Conservation (phyloP, 2,113 vertebrate species). For the Holacanthus passer region DNA sequence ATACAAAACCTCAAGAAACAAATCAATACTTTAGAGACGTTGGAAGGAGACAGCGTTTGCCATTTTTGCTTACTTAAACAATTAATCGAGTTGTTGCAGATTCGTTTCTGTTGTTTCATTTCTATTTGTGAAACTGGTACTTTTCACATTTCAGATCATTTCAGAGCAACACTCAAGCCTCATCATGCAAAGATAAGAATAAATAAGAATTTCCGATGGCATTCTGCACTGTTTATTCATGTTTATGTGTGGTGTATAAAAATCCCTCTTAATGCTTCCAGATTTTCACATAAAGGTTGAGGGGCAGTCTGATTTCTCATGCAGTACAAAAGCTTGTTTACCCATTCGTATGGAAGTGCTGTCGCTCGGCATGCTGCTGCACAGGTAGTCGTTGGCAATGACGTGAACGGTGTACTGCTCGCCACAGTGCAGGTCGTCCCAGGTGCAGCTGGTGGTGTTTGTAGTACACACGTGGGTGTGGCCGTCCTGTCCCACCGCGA, state of each 20-base stretch:
- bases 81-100: too few species aligned
- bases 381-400: conserved; percentile 66
- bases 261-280: not conserved
- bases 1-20: not conserved
- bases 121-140: not conserved
- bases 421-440: conserved; percentile 81
- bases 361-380: conserved; percentile 80
- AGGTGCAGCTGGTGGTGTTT: conserved; percentile 73
- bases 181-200: too few species aligned
- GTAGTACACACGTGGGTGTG: conserved; percentile 69
- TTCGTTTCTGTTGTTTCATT: not conserved
- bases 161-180: not conserved
- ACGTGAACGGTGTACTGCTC: conserved; percentile 76
- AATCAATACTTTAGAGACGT: not conserved
- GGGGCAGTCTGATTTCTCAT: not conserved
- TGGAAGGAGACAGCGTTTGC: not conserved
- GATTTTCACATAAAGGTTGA: rapidly evolving
- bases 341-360: conserved; percentile 79
- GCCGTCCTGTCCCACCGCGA: conserved; percentile 72
- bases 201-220: too few species aligned
- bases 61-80: not conserved
- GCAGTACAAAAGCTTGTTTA: conserved; percentile 36
- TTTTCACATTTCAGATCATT: not conserved
- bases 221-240: not conserved
- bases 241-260: not conserved